Conservation (phyloP, 2,888 invertebrate genomes). For the Caenorhabditis sinica region DNA sequence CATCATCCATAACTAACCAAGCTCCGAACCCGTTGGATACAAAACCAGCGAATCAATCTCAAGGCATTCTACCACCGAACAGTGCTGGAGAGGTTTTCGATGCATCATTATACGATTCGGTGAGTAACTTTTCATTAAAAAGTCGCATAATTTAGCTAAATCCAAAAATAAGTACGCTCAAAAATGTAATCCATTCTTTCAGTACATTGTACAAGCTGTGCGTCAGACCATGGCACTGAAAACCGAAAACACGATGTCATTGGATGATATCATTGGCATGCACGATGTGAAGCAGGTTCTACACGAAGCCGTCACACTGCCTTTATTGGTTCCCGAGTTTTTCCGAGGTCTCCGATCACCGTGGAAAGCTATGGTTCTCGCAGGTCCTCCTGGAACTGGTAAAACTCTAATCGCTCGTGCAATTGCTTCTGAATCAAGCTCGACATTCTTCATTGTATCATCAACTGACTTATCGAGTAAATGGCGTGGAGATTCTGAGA, state of each 20-base stretch:
- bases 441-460: slow-evolving; percentile 89
- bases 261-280: slow-evolving; percentile 84
- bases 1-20: slow-evolving; percentile 9
- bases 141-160: background rate
- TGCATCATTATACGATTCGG: slow-evolving; percentile 47
- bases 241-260: slow-evolving; percentile 36
- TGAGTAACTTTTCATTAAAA: background rate
- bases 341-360: slow-evolving; percentile 89
- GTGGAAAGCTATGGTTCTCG: slow-evolving; percentile 91
- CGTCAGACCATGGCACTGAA: slow-evolving; percentile 69
- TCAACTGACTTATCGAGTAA: slow-evolving; percentile 98
- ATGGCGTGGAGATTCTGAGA: slow-evolving; percentile 99
- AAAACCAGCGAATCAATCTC: slow-evolving; percentile 44
- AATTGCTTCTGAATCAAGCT: slow-evolving; percentile 86
- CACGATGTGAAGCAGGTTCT: slow-evolving; percentile 87
- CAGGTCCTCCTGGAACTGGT: slow-evolving; percentile 87
- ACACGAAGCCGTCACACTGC: slow-evolving; percentile 97
- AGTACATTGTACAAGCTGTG: slow-evolving; percentile 59
- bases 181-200: slow-evolving; percentile 12
- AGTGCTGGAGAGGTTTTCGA: slow-evolving; percentile 57
- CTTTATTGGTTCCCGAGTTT: slow-evolving; percentile 98
- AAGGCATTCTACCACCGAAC: slow-evolving; percentile 56
- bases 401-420: slow-evolving; percentile 85
- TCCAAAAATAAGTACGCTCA: background rate
- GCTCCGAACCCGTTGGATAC: background rate